A percentile compares a stretch with the other conserved stretches of the same genome.
Evolutionary conservation across 1,140 invertebrate species (phyloP).

Genomic region (Agrilus planipennis): DNA sequence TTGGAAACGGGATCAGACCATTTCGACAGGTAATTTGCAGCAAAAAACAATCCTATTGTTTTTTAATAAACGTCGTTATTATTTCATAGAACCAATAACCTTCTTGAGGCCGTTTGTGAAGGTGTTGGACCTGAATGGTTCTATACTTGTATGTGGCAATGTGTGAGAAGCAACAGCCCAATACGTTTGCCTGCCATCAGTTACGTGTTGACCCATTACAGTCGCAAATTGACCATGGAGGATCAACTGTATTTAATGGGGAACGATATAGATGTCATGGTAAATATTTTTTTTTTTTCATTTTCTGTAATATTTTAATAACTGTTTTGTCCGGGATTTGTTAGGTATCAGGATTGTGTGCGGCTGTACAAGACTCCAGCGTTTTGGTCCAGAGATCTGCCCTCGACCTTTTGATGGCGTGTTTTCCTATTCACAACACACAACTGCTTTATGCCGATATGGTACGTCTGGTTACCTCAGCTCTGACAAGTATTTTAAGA

Average conservation of each 20-base stretch:
- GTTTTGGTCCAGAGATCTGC: slow-evolving; percentile 80
- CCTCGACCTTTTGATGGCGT: slow-evolving; percentile 71
- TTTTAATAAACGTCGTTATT: slow-evolving; percentile 1
- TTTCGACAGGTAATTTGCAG: slow-evolving; percentile 61
- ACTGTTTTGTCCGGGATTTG: slow-evolving; percentile 1
- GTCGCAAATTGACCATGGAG: slow-evolving; percentile 68
- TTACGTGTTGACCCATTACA: slow-evolving; percentile 73
- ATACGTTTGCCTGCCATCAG: slow-evolving; percentile 77
- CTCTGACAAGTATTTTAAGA: slow-evolving; percentile 70
- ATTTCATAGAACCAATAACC: slow-evolving; percentile 51
- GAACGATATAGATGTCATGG: slow-evolving; percentile 74
- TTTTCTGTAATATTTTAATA: not conserved
- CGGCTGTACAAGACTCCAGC: slow-evolving; percentile 66
- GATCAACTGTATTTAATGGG: slow-evolving; percentile 81
- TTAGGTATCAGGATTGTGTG: slow-evolving; percentile 39
- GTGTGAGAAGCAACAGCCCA: slow-evolving; percentile 66
- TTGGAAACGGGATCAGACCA: slow-evolving; percentile 87
- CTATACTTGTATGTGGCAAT: slow-evolving; percentile 85
- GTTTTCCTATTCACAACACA: slow-evolving; percentile 77
- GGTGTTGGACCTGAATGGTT: slow-evolving; percentile 71
- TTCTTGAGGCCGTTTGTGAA: slow-evolving; percentile 69
- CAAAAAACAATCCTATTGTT: not conserved
- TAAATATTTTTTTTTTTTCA: slow-evolving; percentile 28
- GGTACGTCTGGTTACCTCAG: slow-evolving; percentile 65
- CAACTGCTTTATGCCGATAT: slow-evolving; percentile 64